A percentile compares a stretch with the other conserved stretches of the same genome.
These are phyloP conservation scores for Drosophila nigrodunni DNA, from an alignment of 1,140 invertebrate species.

Conservation along the genomic window DNA sequence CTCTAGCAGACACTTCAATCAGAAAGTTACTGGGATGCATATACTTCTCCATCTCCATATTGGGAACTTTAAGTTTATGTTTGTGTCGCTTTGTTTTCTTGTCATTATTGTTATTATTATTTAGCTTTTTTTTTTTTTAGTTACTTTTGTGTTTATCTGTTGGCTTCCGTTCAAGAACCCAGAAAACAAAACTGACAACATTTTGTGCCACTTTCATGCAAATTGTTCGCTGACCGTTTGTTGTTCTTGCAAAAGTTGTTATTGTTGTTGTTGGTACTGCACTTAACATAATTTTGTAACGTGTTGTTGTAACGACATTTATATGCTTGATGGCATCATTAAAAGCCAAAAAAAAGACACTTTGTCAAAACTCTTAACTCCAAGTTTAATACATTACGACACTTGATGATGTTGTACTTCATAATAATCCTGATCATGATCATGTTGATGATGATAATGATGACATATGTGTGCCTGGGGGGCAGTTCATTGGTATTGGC, in stretches of 20 bases:
- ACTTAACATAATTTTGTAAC: conserved; percentile 75
- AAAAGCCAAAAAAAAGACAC: conserved; percentile 22
- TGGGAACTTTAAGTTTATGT: conserved; percentile 52
- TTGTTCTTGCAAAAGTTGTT: conserved; percentile 3
- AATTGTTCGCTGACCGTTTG: conserved; percentile 58
- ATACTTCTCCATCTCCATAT: conserved; percentile 56
- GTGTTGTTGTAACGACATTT: conserved; percentile 48
- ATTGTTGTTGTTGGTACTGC: conserved; percentile 21
- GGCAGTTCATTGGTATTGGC: conserved; percentile 1
- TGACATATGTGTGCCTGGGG: neutral
- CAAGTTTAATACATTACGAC: conserved; percentile 13
- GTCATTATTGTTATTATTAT: conserved; percentile 12
- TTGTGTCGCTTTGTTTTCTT: conserved; percentile 29
- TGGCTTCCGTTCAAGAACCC: conserved; percentile 65
- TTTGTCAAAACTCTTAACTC: conserved; percentile 40
- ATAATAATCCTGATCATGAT: conserved; percentile 14
- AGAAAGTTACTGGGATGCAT: conserved; percentile 57
- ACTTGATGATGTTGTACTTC: conserved; percentile 1
- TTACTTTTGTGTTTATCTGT: conserved; percentile 43
- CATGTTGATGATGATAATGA: conserved; percentile 7
- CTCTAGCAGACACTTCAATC: conserved; percentile 67
- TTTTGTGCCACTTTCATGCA: conserved; percentile 79
- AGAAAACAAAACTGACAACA: conserved; percentile 56
- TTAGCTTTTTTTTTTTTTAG: conserved; percentile 2
- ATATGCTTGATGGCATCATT: conserved; percentile 52